phyloP scores from a whole-genome alignment of 1,140 invertebrate species.

The Sminthurides bifidus region DNA sequence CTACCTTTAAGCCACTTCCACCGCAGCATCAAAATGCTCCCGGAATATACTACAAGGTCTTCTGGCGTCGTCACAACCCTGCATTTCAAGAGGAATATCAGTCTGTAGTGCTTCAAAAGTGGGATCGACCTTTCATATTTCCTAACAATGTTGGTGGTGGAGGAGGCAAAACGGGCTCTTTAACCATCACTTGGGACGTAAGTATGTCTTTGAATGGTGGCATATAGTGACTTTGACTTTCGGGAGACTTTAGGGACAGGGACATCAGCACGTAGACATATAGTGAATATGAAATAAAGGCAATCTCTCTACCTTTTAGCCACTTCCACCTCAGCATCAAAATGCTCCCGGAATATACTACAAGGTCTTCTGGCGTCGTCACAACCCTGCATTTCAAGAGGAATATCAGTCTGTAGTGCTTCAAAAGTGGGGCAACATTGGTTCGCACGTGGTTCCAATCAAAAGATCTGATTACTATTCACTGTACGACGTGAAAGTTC shows the following conservation, averaged over 20 bases:
- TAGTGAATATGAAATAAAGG: conserved; percentile 5
- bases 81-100: conserved; percentile 47
- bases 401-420: conserved; percentile 53
- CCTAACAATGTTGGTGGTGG: conserved; percentile 76
- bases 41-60: conserved; percentile 80
- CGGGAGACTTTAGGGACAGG: too few species aligned
- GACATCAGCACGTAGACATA: too few species aligned
- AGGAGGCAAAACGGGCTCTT: conserved; percentile 89
- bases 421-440: conserved; percentile 60
- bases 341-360: conserved; percentile 83
- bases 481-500: conserved; percentile 78
- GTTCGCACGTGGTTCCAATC: conserved; percentile 62
- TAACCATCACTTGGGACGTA: conserved; percentile 80
- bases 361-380: conserved; percentile 72
- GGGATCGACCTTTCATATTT: conserved; percentile 61
- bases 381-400: conserved; percentile 36
- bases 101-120: conserved; percentile 51
- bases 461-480: conserved; percentile 66
- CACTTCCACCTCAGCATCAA: conserved; percentile 60
- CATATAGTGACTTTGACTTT: too few species aligned
- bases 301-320: conserved; percentile 35
- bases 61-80: conserved; percentile 52
- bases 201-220: conserved; percentile 31
- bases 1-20: conserved; percentile 46
- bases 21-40: conserved; percentile 72